Conservation (phyloP, 2,888 invertebrate genomes). For the Melanchra persicariae region DNA sequence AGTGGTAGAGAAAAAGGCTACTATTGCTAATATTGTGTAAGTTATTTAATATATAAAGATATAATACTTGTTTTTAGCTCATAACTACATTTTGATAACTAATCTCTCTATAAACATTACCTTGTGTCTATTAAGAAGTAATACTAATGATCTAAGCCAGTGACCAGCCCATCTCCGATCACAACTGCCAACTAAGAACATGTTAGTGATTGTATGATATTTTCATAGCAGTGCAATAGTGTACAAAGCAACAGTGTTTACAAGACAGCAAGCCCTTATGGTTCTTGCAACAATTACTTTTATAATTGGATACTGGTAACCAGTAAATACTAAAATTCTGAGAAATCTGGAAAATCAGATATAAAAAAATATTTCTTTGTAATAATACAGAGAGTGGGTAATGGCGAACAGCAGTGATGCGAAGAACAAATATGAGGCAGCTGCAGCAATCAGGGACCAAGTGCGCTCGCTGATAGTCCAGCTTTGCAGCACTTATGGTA, state of each 20-base stretch:
- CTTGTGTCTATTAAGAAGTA: too few species aligned
- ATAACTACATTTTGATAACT: too few species aligned
- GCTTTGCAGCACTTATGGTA: slow-evolving; percentile 90
- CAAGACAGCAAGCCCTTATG: not conserved
- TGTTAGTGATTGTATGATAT: not conserved
- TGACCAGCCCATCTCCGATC: not conserved
- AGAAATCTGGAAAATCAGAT: too few species aligned
- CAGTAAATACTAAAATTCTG: not conserved
- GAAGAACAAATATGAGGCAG: slow-evolving; percentile 92
- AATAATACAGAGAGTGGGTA: slow-evolving; percentile 93
- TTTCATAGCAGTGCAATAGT: not conserved
- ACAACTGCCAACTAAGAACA: not conserved
- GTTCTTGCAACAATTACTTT: not conserved
- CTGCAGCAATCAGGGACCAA: slow-evolving; percentile 93
- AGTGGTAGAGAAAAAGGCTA: slow-evolving; percentile 82
- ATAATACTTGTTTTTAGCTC: too few species aligned
- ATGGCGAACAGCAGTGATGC: slow-evolving; percentile 93
- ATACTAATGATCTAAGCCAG: not conserved
- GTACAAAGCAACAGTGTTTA: too few species aligned
- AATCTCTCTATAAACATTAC: too few species aligned
- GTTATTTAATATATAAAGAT: slow-evolving; percentile 54
- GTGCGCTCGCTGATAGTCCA: slow-evolving; percentile 92
- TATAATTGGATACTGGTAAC: not conserved
- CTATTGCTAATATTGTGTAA: slow-evolving; percentile 82
- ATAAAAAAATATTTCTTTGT: not conserved